phyloP scores from a whole-genome alignment of 2,888 invertebrate species.

The Timema podura region DNA sequence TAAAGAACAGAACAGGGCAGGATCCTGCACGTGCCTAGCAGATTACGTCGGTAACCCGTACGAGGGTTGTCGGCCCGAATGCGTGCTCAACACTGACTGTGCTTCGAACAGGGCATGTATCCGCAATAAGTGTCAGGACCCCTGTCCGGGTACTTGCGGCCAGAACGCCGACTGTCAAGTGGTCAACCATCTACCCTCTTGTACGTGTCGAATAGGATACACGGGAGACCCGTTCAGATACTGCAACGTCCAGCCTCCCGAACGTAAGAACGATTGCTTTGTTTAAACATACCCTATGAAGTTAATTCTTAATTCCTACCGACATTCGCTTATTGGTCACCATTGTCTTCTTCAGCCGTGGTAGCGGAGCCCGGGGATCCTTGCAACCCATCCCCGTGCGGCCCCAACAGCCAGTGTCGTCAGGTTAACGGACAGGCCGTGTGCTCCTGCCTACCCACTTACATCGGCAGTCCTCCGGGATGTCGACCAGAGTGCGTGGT shows the following conservation, averaged over 20 bases:
- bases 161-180: slow-evolving; percentile 43
- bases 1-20: slow-evolving; percentile 44
- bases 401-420: slow-evolving; percentile 41
- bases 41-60: slow-evolving; percentile 64
- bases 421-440: slow-evolving; percentile 35
- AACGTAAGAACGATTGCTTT: slow-evolving; percentile 41
- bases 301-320: neutral
- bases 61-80: slow-evolving; percentile 45
- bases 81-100: slow-evolving; percentile 50
- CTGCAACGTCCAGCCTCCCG: slow-evolving; percentile 41
- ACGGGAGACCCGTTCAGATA: slow-evolving; percentile 43
- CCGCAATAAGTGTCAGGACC: slow-evolving; percentile 65
- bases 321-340: neutral
- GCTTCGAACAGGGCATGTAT: slow-evolving; percentile 50
- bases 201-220: slow-evolving; percentile 55
- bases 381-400: slow-evolving; percentile 39
- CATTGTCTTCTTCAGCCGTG: slow-evolving; percentile 25
- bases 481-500: slow-evolving; percentile 75
- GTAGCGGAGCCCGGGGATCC: slow-evolving; percentile 34
- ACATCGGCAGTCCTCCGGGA: slow-evolving; percentile 60
- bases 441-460: slow-evolving; percentile 40
- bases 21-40: slow-evolving; percentile 48
- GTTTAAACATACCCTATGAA: no score
- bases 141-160: slow-evolving; percentile 56
- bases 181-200: no score